Conservation (phyloP, 2,888 invertebrate species). For the Drosophila nr. perissopoda region DNA sequence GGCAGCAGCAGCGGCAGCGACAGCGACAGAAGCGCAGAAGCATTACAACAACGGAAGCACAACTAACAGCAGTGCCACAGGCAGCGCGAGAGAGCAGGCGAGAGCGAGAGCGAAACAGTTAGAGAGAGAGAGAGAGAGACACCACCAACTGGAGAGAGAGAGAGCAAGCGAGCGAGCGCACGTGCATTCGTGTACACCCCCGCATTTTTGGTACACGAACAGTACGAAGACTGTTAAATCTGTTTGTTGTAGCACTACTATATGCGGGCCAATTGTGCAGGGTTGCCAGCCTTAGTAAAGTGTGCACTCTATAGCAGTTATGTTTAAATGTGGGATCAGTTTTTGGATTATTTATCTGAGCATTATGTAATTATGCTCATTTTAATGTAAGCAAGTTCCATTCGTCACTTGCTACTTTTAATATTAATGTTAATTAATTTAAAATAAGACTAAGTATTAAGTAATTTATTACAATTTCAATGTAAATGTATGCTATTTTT, state of each 20-base stretch:
- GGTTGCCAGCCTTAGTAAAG: constrained; percentile 26
- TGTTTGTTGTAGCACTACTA: constrained; percentile 18
- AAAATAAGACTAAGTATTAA: neutral
- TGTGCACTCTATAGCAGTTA: neutral
- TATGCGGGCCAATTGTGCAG: constrained; percentile 51
- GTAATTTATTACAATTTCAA: neutral
- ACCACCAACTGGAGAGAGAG: constrained; percentile 1
- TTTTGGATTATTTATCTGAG: neutral
- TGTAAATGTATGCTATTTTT: neutral
- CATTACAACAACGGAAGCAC: constrained; percentile 78
- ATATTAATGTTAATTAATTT: neutral
- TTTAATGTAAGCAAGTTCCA: neutral
- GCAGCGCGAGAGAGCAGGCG: constrained; percentile 13
- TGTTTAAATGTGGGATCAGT: neutral
- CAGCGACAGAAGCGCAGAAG: constrained; percentile 66
- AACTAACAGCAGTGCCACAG: constrained; percentile 56
- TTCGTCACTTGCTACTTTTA: neutral
- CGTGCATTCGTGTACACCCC: constrained; percentile 43
- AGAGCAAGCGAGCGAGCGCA: neutral
- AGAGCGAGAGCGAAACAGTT: neutral
- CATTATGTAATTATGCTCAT: neutral
- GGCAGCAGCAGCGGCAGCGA: neutral
- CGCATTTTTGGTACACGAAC: constrained; percentile 27
- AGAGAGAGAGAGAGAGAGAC: neutral
- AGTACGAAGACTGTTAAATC: constrained; percentile 46